Evolutionary conservation across 2,888 invertebrate genomes (phyloP), one percentile per base, ranked within the genome.

Genomic region (Tenodera sinensis): DNA sequence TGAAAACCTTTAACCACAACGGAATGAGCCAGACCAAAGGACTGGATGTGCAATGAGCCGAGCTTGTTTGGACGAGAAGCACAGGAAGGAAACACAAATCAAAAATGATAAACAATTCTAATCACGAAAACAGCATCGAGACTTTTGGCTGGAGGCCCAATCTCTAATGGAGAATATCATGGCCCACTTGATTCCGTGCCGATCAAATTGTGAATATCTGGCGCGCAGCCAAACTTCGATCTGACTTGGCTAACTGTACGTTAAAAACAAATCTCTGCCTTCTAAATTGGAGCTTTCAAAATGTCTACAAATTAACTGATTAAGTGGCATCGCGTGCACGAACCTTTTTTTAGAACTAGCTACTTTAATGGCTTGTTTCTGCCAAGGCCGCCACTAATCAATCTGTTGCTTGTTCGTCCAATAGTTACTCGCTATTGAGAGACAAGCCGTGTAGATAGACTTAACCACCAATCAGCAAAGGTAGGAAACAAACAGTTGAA

Each of bases 181-280:
- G 86, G 86, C 86, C 81, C 30, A 86, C 71, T 86, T 86, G 86
- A 86, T 86, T 54, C 86, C 25, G 25, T 86, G 42, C 86, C 86
- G 54, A 86, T 86, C 81, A 86, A 86, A 28, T 86, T 81, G 81
- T 28, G 86, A 28, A 30, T 28, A 47, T 28, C 30, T 86, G 86
- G 86, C 86, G 20, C 71, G 12, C 1, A 25, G 28, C 86, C 86
- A 86, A 20, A 42, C 42, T 42, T 81, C 71, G 71, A 25, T 71
- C 54, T 71, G 20, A 4, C 54, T 71, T 71, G 54, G 54, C 20
- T 71, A 71, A 71, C 54, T 71, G 54, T 71, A 20, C 6, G 25
- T 15, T 71, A 20, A 71, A 71, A 71, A 71, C 15, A 15, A 71
- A 71, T 71, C 54, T 71, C 20, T 71, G 54, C 54, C 20, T 20